Evolutionary conservation across 2,113 vertebrate species (phyloP), one percentile per base, ranked within the genome.

Genomic region (Calypte anna): DNA sequence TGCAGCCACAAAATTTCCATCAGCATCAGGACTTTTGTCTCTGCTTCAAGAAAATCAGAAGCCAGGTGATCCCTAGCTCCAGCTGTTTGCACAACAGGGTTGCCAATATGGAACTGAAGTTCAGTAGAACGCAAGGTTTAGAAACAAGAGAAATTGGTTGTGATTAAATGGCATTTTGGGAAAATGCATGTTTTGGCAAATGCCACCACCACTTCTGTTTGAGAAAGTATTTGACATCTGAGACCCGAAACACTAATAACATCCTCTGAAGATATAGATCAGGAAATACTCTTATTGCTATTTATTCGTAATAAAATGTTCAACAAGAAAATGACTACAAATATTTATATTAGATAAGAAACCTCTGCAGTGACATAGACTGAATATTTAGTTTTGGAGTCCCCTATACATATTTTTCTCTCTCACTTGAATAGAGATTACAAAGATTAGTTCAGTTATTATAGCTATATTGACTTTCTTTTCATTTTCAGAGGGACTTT

Each of bases 401-500:
- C 21, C 23, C 9, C 12, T 53, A 3, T 30, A 53, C 3, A 5
- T 64, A 30, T 82, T 90, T 88, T 88, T 74, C 30, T 73, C 53
- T 80, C 24, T 87, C 74, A 68, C 10, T 33, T 89, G 38, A 80
- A 50, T 36, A 24, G 40, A 69, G 40, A 74, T 80, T 88, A 22
- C 46, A 69, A 88, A 89, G 90, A 90, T 55, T 82, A 67, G 43
- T 73, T 80, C 48, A 51, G 59, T 87, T 92, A 82, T 88, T 63
- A 38, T n/a, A 57, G 43, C 48, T 86, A 48, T 85, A 88, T 87
- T 84, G 54, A 89, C 58, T 92, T 80, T 66, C 40, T 93, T 86
- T 88, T 87, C 21, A 58, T 93, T 89, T 93, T 88, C 55, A 77
- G 31, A n/a, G 12, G 33, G 74, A 88, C 10, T 70, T 95, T 93